Evolutionary conservation across 2,113 vertebrate species (phyloP).

Genomic region (Stegastes partitus): DNA sequence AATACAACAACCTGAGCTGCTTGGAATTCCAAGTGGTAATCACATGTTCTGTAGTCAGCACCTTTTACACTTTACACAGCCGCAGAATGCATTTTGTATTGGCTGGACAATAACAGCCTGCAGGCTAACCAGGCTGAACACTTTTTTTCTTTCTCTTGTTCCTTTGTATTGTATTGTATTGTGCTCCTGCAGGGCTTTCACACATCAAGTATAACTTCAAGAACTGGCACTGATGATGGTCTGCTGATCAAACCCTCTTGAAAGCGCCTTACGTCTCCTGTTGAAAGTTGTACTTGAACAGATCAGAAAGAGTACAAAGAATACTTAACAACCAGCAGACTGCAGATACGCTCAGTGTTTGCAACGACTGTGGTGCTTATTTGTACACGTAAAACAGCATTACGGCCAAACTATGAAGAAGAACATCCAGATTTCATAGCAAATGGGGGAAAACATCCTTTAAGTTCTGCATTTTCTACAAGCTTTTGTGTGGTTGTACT

Average conservation of each 20-base stretch:
- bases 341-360: neutral
- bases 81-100: slow-evolving; percentile 17
- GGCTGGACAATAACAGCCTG: slow-evolving; percentile 10
- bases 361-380: neutral
- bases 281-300: slow-evolving; percentile 28
- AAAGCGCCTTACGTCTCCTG: neutral
- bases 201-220: neutral
- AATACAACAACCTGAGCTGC: slow-evolving; percentile 6
- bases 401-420: neutral
- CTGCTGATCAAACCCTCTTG: slow-evolving; percentile 19
- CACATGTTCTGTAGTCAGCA: slow-evolving; percentile 9
- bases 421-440: neutral
- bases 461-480: neutral
- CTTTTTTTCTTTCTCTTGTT: neutral
- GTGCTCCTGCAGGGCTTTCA: neutral
- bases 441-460: neutral
- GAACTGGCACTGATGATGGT: neutral
- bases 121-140: neutral
- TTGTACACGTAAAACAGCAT: neutral
- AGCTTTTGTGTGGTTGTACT: neutral
- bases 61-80: neutral
- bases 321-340: neutral
- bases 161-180: slow-evolving; percentile 10
- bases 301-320: neutral
- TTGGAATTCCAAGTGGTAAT: neutral